phyloP scores from a whole-genome alignment of 2,797 vertebrate genomes.

The Tenualosa ilisha region DNA sequence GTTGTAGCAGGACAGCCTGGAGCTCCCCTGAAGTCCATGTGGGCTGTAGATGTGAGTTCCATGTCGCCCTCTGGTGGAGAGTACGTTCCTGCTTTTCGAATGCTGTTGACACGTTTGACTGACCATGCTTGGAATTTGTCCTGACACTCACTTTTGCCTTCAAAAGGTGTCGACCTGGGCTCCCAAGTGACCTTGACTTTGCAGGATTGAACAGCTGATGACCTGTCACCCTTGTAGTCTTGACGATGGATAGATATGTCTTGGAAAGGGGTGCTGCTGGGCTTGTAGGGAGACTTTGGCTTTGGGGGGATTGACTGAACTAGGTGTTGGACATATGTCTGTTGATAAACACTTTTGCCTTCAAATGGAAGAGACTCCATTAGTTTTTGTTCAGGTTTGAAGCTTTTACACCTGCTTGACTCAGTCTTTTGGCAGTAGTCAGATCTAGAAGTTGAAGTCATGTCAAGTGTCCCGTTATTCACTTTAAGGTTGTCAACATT shows the following conservation, averaged over 20 bases:
- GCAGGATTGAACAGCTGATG: neutral
- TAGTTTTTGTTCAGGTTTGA: constrained; percentile 4
- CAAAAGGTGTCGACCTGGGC: neutral
- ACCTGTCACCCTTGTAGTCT: constrained; percentile 27
- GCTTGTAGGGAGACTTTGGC: constrained; percentile 13
- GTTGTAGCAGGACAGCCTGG: neutral
- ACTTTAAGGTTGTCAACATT: constrained; percentile 23
- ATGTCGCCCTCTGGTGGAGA: constrained; percentile 1
- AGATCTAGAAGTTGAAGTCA: constrained; percentile 17
- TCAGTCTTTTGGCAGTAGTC: constrained; percentile 9
- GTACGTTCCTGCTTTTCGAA: neutral
- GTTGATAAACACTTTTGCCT: constrained; percentile 20
- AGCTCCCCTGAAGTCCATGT: constrained; percentile 19
- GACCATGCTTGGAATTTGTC: constrained; percentile 29
- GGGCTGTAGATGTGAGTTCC: neutral
- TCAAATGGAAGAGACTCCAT: constrained; percentile 22
- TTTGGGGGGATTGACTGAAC: neutral
- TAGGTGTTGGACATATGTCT: constrained; percentile 6
- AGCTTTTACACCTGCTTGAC: neutral
- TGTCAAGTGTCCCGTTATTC: neutral
- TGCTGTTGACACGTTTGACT: neutral
- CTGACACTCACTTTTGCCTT: constrained; percentile 15
- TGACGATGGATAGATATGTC: constrained; percentile 1
- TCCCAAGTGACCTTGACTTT: constrained; percentile 25
- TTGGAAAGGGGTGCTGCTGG: neutral